A percentile compares a stretch with the other conserved stretches of the same genome.
Conservation (phyloP, 2,888 invertebrate species). For the Cheilosia variabilis region DNA sequence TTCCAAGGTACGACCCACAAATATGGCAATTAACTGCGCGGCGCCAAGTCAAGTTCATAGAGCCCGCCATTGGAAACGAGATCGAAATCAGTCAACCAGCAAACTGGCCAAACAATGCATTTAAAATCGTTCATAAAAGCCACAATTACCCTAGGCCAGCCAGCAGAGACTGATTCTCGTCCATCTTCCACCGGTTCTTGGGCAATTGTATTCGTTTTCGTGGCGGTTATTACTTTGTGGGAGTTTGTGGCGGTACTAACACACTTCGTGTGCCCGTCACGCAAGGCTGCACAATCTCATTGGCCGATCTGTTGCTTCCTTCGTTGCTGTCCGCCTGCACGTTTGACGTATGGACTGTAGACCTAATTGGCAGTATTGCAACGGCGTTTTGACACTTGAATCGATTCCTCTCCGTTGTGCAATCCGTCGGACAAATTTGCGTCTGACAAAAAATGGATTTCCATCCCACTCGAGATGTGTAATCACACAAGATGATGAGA, state of each 20-base stretch:
- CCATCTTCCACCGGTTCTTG: slow-evolving; percentile 35
- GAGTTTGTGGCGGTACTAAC: slow-evolving; percentile 5
- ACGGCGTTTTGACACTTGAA: slow-evolving; percentile 69
- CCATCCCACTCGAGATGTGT: slow-evolving; percentile 41
- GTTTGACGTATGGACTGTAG: slow-evolving; percentile 59
- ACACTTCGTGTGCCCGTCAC: slow-evolving; percentile 38
- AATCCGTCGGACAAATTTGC: slow-evolving; percentile 53
- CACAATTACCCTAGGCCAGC: slow-evolving; percentile 57
- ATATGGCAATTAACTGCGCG: slow-evolving; percentile 44
- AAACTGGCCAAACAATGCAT: slow-evolving; percentile 72
- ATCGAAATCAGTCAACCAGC: slow-evolving; percentile 70
- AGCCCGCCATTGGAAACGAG: slow-evolving; percentile 49
- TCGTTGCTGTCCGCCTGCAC: slow-evolving; percentile 19
- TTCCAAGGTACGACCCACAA: slow-evolving; percentile 26
- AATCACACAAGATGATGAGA: slow-evolving; percentile 60
- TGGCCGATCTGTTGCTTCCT: slow-evolving; percentile 57
- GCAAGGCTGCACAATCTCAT: slow-evolving; percentile 63
- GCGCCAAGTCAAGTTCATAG: slow-evolving; percentile 69
- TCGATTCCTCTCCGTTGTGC: slow-evolving; percentile 55
- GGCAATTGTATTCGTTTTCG: slow-evolving; percentile 65
- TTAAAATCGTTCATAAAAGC: slow-evolving; percentile 67
- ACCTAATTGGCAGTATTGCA: slow-evolving; percentile 69
- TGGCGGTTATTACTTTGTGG: slow-evolving; percentile 64
- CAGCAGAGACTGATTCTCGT: neutral
- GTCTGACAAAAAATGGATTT: slow-evolving; percentile 39